Evolutionary conservation across 2,888 invertebrate genomes (phyloP).

Genomic region (Thecocarcelia acutangulata): DNA sequence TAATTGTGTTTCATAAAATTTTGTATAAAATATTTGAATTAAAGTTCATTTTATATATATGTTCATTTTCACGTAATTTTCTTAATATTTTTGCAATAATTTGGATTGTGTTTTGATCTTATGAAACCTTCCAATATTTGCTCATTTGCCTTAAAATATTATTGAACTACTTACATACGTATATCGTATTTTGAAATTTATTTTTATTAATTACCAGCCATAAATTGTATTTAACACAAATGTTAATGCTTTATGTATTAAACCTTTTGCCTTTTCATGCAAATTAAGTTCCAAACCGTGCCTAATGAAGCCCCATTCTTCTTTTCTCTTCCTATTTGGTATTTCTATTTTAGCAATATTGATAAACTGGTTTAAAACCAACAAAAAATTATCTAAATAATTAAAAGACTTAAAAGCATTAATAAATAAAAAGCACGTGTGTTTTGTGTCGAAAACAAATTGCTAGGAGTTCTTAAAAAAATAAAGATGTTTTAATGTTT

Average conservation of each 20-base stretch:
- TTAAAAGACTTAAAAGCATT: background rate
- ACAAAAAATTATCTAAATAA: constrained; percentile 10
- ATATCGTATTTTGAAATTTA: background rate
- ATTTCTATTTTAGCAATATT: background rate
- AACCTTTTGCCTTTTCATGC: background rate
- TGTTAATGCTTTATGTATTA: background rate
- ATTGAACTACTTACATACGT: constrained; percentile 1
- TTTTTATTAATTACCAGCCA: background rate
- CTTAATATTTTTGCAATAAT: no score
- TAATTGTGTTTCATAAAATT: no score
- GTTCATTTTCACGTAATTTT: no score
- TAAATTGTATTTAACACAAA: background rate
- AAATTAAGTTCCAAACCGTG: constrained; percentile 1
- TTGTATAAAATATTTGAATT: no score
- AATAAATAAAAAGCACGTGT: background rate
- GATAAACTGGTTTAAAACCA: constrained; percentile 17
- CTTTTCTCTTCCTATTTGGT: background rate
- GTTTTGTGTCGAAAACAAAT: background rate
- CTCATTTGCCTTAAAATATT: background rate
- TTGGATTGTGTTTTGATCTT: no score
- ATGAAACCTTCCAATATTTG: no score
- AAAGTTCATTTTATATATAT: no score
- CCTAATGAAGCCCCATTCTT: background rate
- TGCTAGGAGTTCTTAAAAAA: background rate
- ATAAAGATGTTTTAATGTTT: no score